phyloP scores from a whole-genome alignment of 2,888 invertebrate species.

The Blomia tropicalis region DNA sequence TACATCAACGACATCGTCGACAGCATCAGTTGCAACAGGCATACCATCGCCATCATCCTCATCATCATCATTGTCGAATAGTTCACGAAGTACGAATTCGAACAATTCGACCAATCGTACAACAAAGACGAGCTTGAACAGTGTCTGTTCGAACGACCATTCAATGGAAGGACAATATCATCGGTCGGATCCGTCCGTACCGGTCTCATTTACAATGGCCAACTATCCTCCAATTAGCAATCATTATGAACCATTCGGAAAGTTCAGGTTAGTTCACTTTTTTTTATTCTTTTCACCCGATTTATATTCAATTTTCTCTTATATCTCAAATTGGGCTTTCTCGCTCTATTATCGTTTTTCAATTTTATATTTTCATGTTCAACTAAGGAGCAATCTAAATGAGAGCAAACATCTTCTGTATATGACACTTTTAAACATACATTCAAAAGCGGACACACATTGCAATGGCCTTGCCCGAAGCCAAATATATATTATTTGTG shows the following conservation, averaged over 20 bases:
- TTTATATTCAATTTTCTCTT: neutral
- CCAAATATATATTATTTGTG: too few species aligned
- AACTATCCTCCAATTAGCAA: neutral
- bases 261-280: slow-evolving; percentile 1
- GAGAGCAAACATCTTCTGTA: too few species aligned
- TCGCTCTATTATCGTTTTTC: too few species aligned
- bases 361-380: too few species aligned
- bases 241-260: slow-evolving; percentile 12
- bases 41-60: neutral
- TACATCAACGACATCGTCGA: neutral
- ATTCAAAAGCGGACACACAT: too few species aligned
- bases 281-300: neutral
- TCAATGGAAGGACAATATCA: neutral
- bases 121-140: neutral
- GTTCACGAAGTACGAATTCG: neutral
- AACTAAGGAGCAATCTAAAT: too few species aligned
- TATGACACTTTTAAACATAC: too few species aligned
- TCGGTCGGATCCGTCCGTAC: neutral
- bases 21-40: neutral
- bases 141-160: neutral
- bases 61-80: slow-evolving; percentile 1
- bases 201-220: neutral
- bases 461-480: too few species aligned
- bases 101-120: neutral
- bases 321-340: neutral